Evolutionary conservation across 92 coral and sea anemone genomes (phyloP), one percentile per base, ranked within the genome.

Genomic region (Blastomussa wellsi): DNA sequence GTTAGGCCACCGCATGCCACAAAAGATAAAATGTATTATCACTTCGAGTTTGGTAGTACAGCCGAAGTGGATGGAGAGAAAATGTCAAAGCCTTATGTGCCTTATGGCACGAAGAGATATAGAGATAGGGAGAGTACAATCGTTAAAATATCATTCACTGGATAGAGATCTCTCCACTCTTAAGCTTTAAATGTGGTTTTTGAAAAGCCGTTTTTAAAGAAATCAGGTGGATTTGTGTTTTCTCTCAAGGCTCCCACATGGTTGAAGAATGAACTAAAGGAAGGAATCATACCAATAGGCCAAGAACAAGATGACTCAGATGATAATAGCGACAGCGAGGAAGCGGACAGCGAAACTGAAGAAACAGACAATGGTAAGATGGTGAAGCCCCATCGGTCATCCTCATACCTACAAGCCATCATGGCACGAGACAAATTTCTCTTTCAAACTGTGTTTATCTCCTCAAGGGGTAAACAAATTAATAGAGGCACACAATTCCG

Each of bases 191-290:
- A 44, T 44, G 4, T 3, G 44, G 4, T 41, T 7, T 41, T 41
- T 41, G 44, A 7, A 41, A 3, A 41, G 44, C 44, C 44, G 4
- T 41, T 57, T 57, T 14, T 57, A 6, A 57, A 24, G 65, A 5
- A 11, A 5, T 17, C 33, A 22, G 22, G 10, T 70, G 38, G 38
- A n/a, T 64, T 51, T n/a, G 39, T 70, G 5, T 55, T 72, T 62
- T 66, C 28, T n/a, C 71, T 44, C 20, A 70, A 96, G 99, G 95
- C 94, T 70, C 99, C 98, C 39, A 96, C 99, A 32, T 96, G 99
- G 99, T 77, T 96, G 16, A 90, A 88, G 67, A 91, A 95, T 66
- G 99, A 96, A 84, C 93, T 96, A 15, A 93, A 95, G 73, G 95
- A 93, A 65, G 99, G 98, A 36, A 96, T 96, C 57, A 39, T 83